A percentile compares a stretch with the other conserved stretches of the same genome.
These are phyloP conservation scores for Aricia artaxerxes DNA, from an alignment of 2,888 invertebrate species.

Conservation along the genomic window DNA sequence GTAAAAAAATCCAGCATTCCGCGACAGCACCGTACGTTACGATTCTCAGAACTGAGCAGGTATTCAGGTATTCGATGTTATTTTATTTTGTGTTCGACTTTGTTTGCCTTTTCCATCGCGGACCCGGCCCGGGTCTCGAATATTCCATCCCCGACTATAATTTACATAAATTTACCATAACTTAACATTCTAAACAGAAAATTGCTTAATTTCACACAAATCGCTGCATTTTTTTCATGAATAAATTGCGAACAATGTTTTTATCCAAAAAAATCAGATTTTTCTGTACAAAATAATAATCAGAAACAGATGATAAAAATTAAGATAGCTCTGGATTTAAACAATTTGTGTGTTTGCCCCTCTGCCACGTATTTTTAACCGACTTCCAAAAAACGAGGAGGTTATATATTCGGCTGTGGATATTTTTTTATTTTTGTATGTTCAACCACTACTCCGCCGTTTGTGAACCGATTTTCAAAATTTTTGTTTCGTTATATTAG, in stretches of 20 bases:
- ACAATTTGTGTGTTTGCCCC: background rate
- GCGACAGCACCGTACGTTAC: background rate
- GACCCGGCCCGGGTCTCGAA: constrained; percentile 11
- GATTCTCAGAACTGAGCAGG: constrained; percentile 18
- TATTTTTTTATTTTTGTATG: too few relatives aligned
- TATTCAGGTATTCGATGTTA: constrained; percentile 25
- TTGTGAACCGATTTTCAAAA: too few relatives aligned
- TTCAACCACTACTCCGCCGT: too few relatives aligned
- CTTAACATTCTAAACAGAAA: constrained; percentile 25
- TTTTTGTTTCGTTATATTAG: too few relatives aligned
- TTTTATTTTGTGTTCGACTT: constrained; percentile 38
- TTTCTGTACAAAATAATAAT: background rate
- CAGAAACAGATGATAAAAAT: background rate
- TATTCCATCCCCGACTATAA: constrained; percentile 24
- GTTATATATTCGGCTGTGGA: too few relatives aligned
- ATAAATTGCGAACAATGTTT: background rate
- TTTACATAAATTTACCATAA: constrained; percentile 30
- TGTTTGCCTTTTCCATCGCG: constrained; percentile 40
- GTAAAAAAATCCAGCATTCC: background rate
- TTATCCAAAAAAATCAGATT: background rate
- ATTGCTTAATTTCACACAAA: constrained; percentile 30
- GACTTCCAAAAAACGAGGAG: too few relatives aligned
- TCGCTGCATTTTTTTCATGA: constrained; percentile 14
- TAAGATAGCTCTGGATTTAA: background rate
- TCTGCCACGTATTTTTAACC: background rate